A percentile compares a stretch with the other conserved stretches of the same genome.
These are phyloP conservation scores for Sander vitreus DNA, from an alignment of 2,113 vertebrate genomes.

Conservation along the genomic window DNA sequence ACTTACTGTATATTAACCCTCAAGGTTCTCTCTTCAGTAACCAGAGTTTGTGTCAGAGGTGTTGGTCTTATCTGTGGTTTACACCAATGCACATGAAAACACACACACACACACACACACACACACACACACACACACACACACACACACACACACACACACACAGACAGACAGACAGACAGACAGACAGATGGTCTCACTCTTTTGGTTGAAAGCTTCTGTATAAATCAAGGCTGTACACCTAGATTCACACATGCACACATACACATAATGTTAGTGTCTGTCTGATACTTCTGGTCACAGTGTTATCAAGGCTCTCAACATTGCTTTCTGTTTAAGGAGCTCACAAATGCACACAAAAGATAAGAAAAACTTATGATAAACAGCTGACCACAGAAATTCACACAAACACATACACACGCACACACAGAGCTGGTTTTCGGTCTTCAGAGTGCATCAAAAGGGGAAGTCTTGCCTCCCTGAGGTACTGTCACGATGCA, in stretches of 20 bases:
- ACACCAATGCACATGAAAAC: constrained; percentile 28
- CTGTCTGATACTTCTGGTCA: neutral
- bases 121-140: neutral
- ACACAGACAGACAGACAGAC: neutral
- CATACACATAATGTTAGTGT: neutral
- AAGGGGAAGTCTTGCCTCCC: constrained; percentile 40
- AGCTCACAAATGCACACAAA: constrained; percentile 23
- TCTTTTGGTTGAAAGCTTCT: constrained; percentile 3
- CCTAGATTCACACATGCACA: neutral
- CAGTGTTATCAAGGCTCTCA: constrained; percentile 37
- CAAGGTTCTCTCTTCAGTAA: constrained; percentile 16
- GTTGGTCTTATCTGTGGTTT: constrained; percentile 38
- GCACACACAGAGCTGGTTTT: neutral
- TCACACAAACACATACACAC: neutral
- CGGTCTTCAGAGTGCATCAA: neutral
- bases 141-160: neutral
- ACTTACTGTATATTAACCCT: neutral
- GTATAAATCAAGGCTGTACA: constrained; percentile 8
- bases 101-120: neutral
- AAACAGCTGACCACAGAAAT: constrained; percentile 21
- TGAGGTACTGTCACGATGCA: constrained; percentile 27
- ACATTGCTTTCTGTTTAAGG: constrained; percentile 19
- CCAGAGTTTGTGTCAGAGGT: constrained; percentile 8
- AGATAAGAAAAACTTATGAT: constrained; percentile 39
- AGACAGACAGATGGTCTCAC: neutral